Conservation (phyloP, 64 coral and sea anemone species). For the Trachythela sp. region DNA sequence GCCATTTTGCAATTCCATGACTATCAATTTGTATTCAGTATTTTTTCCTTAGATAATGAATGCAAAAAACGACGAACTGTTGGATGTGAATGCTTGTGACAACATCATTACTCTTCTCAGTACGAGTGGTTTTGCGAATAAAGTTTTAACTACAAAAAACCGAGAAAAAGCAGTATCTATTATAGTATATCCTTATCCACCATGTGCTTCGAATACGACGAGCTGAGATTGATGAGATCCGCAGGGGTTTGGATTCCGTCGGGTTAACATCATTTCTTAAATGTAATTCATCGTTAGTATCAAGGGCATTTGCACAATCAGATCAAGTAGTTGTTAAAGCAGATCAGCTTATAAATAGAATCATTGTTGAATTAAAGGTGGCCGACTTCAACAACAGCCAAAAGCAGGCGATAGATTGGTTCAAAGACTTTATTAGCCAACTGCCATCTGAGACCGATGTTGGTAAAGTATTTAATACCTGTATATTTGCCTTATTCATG, state of each 20-base stretch:
- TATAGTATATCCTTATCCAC: background rate
- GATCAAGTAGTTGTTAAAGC: background rate
- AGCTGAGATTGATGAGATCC: background rate
- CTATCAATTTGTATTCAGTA: background rate
- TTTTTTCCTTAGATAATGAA: background rate
- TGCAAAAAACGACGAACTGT: background rate
- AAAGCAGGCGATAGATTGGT: background rate
- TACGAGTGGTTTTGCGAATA: background rate
- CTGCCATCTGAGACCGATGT: background rate
- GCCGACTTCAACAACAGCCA: background rate
- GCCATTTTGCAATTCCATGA: too few relatives aligned
- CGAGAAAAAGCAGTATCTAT: background rate
- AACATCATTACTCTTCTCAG: background rate
- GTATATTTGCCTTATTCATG: background rate
- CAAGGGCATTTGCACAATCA: background rate
- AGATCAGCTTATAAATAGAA: background rate
- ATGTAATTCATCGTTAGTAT: background rate
- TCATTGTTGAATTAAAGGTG: background rate
- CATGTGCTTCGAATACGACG: background rate
- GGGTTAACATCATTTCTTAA: background rate
- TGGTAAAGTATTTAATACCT: background rate
- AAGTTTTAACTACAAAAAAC: background rate
- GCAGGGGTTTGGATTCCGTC: background rate
- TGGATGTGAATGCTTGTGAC: background rate
- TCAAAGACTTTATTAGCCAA: background rate